Conservation (phyloP, 2,797 vertebrate genomes). For the Simalia tracyae region DNA sequence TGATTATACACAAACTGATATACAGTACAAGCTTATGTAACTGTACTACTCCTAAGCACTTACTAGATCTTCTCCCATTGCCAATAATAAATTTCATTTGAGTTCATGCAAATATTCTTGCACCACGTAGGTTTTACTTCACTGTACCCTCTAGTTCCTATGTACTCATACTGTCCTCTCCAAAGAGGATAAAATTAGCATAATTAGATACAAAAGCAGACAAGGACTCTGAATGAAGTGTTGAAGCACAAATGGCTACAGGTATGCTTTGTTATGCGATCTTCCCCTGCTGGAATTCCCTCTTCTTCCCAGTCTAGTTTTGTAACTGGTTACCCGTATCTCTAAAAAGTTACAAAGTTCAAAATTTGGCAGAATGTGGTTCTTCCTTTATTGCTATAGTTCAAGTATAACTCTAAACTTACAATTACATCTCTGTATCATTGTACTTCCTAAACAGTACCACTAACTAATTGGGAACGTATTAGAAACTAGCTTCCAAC, state of each 20-base stretch:
- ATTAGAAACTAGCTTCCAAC: not conserved
- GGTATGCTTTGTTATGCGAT: not conserved
- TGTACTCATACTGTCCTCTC: too few relatives aligned
- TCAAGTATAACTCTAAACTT: not conserved
- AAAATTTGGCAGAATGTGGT: not conserved
- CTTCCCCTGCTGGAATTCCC: not conserved
- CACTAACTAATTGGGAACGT: slow-evolving; percentile 8
- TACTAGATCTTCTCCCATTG: not conserved
- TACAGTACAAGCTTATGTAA: not conserved
- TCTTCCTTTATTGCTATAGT: not conserved
- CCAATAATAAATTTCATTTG: not conserved
- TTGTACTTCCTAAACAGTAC: not conserved
- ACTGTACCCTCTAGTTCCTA: not conserved
- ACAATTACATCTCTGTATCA: not conserved
- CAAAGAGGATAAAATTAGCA: not conserved
- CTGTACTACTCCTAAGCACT: not conserved
- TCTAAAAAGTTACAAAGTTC: not conserved
- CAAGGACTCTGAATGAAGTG: not conserved
- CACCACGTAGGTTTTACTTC: not conserved
- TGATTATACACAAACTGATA: not conserved
- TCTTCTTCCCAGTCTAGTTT: not conserved
- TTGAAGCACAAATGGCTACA: not conserved
- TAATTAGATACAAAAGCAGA: not conserved
- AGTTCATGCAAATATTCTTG: not conserved
- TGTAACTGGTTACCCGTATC: not conserved